A percentile compares a stretch with the other conserved stretches of the same genome.
These are phyloP conservation scores for Ochotona princeps DNA, from an alignment of 2,113 vertebrate species.

Conservation along the genomic window DNA sequence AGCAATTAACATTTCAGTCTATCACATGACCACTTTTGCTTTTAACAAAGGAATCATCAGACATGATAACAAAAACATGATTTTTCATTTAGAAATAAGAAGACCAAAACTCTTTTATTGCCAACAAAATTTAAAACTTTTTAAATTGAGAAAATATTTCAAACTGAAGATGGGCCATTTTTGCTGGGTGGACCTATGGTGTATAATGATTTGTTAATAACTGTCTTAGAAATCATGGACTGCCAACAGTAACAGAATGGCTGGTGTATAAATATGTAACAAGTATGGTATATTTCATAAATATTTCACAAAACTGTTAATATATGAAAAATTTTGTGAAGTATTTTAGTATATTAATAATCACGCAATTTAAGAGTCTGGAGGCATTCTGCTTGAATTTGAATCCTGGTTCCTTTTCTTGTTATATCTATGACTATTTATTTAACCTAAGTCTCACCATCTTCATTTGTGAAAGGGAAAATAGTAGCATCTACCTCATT, in stretches of 20 bases:
- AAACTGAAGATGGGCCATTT: conserved; percentile 62
- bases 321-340: conserved; percentile 1
- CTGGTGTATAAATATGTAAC: background rate
- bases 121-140: conserved; percentile 78
- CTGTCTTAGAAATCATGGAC: background rate
- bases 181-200: background rate
- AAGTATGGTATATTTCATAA: background rate
- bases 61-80: conserved; percentile 77
- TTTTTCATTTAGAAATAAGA: conserved; percentile 79
- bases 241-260: background rate
- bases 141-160: conserved; percentile 48
- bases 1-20: conserved; percentile 78
- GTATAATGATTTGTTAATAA: background rate
- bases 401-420: background rate
- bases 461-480: background rate
- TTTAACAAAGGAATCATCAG: conserved; percentile 83
- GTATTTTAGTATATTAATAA: background rate
- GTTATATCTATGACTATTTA: background rate
- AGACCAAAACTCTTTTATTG: conserved; percentile 76
- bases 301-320: background rate
- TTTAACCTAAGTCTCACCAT: background rate
- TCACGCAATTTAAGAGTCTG: background rate
- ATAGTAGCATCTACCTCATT: background rate
- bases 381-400: background rate
- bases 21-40: conserved; percentile 79